Evolutionary conservation across 2,888 invertebrate genomes (phyloP).

Genomic region (Eristalis tenax): DNA sequence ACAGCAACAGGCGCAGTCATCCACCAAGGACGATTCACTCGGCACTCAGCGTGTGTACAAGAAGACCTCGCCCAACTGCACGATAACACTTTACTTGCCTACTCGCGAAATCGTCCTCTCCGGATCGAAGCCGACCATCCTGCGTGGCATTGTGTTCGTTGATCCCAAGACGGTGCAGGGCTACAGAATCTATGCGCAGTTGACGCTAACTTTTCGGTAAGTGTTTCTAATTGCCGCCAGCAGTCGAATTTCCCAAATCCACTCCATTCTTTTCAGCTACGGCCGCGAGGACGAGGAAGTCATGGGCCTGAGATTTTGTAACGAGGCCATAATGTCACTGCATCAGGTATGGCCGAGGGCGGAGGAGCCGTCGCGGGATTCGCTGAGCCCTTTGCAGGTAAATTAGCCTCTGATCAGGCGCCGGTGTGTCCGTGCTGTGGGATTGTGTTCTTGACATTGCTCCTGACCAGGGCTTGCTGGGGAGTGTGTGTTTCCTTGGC

Average conservation of each 20-base stretch:
- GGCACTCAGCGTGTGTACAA: constrained; percentile 88
- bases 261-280: constrained; percentile 83
- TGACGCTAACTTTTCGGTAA: constrained; percentile 95
- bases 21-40: constrained; percentile 73
- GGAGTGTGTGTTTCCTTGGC: not conserved
- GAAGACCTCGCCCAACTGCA: constrained; percentile 92
- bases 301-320: constrained; percentile 98
- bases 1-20: constrained; percentile 32
- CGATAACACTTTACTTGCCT: constrained; percentile 90
- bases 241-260: not conserved
- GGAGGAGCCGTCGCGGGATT: constrained; percentile 83
- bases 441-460: not conserved
- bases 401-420: constrained; percentile 39
- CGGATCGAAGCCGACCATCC: constrained; percentile 87
- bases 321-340: constrained; percentile 96
- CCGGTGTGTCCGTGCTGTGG: not conserved
- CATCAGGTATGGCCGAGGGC: constrained; percentile 91
- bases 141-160: constrained; percentile 95
- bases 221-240: constrained; percentile 67
- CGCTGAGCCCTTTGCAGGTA: constrained; percentile 89
- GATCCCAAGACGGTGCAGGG: constrained; percentile 92
- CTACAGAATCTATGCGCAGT: constrained; percentile 91
- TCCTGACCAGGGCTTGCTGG: not conserved
- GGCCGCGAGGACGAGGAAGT: constrained; percentile 99
- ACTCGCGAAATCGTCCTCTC: constrained; percentile 90